Base-by-base conservation (phyloP, 1,140 invertebrate species). In the Dendroctonus ponderosae region DNA sequence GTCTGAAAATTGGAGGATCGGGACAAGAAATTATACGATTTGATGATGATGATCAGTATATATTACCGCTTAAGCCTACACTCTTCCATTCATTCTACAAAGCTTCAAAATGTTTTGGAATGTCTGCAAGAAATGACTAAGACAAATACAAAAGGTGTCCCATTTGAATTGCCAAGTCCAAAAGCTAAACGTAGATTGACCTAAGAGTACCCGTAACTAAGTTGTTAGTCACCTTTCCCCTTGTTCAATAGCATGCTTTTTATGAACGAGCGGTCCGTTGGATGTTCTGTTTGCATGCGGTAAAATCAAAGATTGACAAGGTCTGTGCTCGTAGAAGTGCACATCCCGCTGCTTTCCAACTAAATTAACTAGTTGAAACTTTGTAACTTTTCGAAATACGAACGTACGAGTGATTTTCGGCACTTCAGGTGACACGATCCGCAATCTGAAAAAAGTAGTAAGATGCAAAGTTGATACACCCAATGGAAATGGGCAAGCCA, bases 291-390 rank as follows among this genome's bases (percentile, higher is more conserved):
- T n/a, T n/a, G 7, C 62, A 50, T 68, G 60, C 15, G 67, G 41
- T 53, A 64, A 57, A 62, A 62, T 26, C 11, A 63, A 54, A 9
- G 67, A 52, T 39, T 56, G 49, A 43, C 66, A 71, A 37, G 58
- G 52, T 46, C 40, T 40, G 44, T 63, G 69, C 9, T 62, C n/a
- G 37, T 59, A 64, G 14, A 61, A 63, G 44, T 57, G 50, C n/a
- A 15, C 67, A 58, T 71, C 70, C 49, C 62, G 51, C 26, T 70
- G 60, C n/a, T 52, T 57, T 61, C 70, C 70, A 53, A 68, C 60
- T 37, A 62, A 59, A 54, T 44, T 66, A 7, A 65, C 5, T 43
- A 71, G 52, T 65, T 71, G 53, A 59, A 65, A 70, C 14, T 65
- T 59, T 37, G 70, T 69, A 14, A 67, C 26, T 9, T 69, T 62